Evolutionary conservation across 2,113 vertebrate species (phyloP).

Genomic region (Ondatra zibethicus): DNA sequence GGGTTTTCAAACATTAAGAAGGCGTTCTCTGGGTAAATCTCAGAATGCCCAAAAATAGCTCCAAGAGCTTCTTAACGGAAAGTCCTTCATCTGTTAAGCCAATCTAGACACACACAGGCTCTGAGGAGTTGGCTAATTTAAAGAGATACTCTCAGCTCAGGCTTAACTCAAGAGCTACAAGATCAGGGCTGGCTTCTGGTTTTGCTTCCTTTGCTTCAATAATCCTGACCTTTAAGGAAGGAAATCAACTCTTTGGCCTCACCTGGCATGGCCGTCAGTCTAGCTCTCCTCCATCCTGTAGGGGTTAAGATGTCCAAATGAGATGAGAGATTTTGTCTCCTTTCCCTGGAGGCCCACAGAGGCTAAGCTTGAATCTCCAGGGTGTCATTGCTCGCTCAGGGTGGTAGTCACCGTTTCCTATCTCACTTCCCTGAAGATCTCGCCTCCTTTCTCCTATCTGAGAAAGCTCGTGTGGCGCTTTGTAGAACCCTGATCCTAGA

Average conservation of each 20-base stretch:
- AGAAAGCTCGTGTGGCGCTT: neutral
- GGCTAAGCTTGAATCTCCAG: neutral
- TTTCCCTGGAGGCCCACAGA: fast-evolving
- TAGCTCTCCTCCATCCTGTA: neutral
- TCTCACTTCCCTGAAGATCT: neutral
- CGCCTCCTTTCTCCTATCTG: neutral
- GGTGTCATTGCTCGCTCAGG: neutral
- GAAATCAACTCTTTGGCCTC: neutral
- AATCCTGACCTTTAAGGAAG: neutral
- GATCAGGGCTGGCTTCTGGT: neutral
- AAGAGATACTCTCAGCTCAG: slow-evolving; percentile 1
- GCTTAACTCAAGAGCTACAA: neutral
- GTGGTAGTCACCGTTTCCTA: neutral
- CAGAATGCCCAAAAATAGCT: slow-evolving; percentile 63
- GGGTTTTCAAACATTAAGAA: slow-evolving; percentile 71
- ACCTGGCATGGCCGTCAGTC: neutral
- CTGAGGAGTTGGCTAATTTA: neutral
- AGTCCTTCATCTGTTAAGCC: slow-evolving; percentile 41
- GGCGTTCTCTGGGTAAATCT: slow-evolving; percentile 54
- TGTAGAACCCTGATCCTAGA: slow-evolving; percentile 10
- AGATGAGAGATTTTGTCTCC: neutral
- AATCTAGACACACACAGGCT: slow-evolving; percentile 9
- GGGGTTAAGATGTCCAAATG: neutral
- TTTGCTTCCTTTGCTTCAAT: neutral
- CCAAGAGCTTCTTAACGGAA: slow-evolving; percentile 50